Conservation (phyloP, 2,113 vertebrate species). For the Cheirogaleus medius region DNA sequence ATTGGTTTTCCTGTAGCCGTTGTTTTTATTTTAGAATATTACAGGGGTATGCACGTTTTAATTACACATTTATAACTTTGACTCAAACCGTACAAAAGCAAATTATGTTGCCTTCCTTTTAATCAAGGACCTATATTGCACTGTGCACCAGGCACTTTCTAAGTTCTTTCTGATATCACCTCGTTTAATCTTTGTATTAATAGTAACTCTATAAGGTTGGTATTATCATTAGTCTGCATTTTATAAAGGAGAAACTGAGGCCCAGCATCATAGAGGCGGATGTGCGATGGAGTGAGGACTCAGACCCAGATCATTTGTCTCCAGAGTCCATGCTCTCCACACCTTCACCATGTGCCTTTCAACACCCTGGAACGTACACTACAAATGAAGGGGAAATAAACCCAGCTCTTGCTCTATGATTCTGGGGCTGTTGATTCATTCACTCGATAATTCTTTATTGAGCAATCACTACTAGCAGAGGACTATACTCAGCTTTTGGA, state of each 20-base stretch:
- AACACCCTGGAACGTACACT: background rate
- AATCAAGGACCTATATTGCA: background rate
- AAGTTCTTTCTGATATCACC: conserved; percentile 14
- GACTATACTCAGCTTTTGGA: background rate
- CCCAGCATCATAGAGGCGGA: background rate
- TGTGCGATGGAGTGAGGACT: background rate
- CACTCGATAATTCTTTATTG: background rate
- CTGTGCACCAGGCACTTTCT: background rate
- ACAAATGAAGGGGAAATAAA: background rate
- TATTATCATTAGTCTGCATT: background rate
- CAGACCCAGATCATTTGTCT: background rate
- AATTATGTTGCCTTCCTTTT: background rate
- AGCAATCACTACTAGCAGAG: background rate
- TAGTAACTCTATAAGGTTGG: background rate
- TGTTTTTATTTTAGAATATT: background rate
- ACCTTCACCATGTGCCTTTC: background rate
- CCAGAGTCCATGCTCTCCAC: background rate
- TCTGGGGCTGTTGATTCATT: background rate
- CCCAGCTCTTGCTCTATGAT: background rate
- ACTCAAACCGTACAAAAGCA: no score
- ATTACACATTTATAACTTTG: no score
- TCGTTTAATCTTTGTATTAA: background rate
- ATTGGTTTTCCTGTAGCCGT: background rate
- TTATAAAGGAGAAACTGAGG: background rate
- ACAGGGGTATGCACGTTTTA: no score